Conservation (phyloP, 2,888 invertebrate species). For the Theodoxus fluviatilis region DNA sequence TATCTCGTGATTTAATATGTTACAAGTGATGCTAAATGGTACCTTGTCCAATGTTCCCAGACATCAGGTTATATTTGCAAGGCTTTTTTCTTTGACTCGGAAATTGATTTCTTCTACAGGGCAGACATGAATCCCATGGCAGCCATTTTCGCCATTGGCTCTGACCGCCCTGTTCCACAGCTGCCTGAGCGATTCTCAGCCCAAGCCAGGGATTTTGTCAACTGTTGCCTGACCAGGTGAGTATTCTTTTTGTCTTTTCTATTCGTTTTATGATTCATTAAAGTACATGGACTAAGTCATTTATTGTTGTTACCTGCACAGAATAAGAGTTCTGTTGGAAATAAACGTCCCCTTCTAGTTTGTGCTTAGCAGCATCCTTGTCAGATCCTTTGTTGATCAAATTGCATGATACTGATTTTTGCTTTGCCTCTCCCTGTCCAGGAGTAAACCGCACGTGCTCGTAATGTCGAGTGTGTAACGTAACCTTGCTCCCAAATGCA, state of each 20-base stretch:
- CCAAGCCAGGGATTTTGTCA: constrained; percentile 61
- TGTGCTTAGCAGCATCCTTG: too few relatives aligned
- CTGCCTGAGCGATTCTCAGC: constrained; percentile 54
- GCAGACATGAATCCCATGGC: constrained; percentile 64
- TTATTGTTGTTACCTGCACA: too few relatives aligned
- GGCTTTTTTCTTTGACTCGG: too few relatives aligned
- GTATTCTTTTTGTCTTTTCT: not conserved
- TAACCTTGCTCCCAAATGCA: too few relatives aligned
- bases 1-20: not conserved
- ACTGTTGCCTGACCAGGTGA: constrained; percentile 59
- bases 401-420: too few relatives aligned
- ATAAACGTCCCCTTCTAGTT: too few relatives aligned
- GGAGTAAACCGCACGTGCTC: too few relatives aligned
- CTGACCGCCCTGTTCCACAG: constrained; percentile 53
- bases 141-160: constrained; percentile 66
- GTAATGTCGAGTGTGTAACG: too few relatives aligned
- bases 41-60: not conserved
- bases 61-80: too few relatives aligned
- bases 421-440: not conserved
- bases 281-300: not conserved
- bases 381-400: too few relatives aligned
- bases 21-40: not conserved
- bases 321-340: too few relatives aligned
- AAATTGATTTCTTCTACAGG: constrained; percentile 38
- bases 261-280: not conserved